Conservation (phyloP, 2,797 vertebrate species). For the Chloroceryle amazona region DNA sequence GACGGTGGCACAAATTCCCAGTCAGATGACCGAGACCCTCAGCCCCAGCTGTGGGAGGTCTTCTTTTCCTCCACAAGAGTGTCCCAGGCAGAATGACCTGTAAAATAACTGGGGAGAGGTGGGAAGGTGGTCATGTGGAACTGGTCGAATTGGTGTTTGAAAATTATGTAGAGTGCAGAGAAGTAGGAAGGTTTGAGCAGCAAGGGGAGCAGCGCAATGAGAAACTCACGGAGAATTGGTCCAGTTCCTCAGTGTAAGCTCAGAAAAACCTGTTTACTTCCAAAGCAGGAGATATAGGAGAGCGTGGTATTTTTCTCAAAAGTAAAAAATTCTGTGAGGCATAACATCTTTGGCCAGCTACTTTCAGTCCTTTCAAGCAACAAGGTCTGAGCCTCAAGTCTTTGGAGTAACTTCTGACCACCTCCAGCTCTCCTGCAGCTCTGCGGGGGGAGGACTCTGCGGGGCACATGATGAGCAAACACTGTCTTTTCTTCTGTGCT, state of each 20-base stretch:
- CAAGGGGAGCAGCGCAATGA: background rate
- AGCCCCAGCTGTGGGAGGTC: background rate
- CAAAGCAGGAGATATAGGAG: background rate
- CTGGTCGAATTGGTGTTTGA: background rate
- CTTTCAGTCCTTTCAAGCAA: background rate
- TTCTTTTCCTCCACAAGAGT: background rate
- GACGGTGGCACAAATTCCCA: background rate
- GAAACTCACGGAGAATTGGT: background rate
- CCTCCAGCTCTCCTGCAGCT: background rate
- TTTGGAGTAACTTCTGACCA: background rate
- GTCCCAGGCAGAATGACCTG: background rate
- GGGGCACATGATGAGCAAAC: background rate
- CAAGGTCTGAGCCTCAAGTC: background rate
- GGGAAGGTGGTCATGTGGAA: background rate
- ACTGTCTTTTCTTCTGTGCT: background rate
- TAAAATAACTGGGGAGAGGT: background rate
- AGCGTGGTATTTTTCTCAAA: background rate
- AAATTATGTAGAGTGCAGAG: background rate
- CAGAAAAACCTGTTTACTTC: background rate
- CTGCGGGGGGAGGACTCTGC: accelerated
- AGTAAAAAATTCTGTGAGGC: background rate
- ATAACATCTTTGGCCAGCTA: background rate
- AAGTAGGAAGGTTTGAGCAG: background rate
- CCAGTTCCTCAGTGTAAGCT: background rate
- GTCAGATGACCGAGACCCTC: background rate